Percentiles rank a stretch among this genome's conserved stretches.
Conservation (phyloP, 1,140 invertebrate species). For the Saxidomus purpurata region DNA sequence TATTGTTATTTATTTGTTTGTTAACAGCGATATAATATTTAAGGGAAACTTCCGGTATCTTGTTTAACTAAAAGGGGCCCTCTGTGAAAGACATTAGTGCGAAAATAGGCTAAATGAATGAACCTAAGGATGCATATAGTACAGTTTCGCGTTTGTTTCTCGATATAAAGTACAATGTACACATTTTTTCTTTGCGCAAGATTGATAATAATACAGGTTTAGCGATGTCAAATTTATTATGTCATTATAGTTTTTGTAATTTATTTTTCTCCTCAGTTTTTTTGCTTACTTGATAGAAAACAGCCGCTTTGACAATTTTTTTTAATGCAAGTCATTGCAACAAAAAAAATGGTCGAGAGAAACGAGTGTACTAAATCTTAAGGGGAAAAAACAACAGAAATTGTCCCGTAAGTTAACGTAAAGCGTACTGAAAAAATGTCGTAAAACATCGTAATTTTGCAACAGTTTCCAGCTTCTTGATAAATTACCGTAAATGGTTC, state of each 20-base stretch:
- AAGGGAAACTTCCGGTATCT: neutral
- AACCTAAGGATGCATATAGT: neutral
- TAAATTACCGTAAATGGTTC: neutral
- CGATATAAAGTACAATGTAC: too few species aligned
- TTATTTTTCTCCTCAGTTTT: neutral
- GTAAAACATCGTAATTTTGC: too few species aligned
- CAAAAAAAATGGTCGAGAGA: neutral
- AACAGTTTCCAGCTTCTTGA: too few species aligned
- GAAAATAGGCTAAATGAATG: neutral
- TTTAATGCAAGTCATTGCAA: constrained; percentile 8
- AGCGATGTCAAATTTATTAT: constrained; percentile 1
- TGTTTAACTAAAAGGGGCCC: neutral
- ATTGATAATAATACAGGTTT: constrained; percentile 9
- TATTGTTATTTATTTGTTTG: constrained; percentile 6
- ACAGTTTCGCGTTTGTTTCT: neutral
- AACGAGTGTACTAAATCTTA: neutral
- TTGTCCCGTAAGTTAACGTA: too few species aligned
- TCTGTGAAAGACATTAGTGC: neutral
- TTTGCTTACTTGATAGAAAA: neutral
- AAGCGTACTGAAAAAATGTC: too few species aligned
- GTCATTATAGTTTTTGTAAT: neutral
- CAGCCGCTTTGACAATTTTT: neutral
- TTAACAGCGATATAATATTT: neutral
- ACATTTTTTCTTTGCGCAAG: neutral
- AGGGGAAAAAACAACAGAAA: too few species aligned